Conservation (phyloP, 2,797 vertebrate genomes). For the Tapera naevia region DNA sequence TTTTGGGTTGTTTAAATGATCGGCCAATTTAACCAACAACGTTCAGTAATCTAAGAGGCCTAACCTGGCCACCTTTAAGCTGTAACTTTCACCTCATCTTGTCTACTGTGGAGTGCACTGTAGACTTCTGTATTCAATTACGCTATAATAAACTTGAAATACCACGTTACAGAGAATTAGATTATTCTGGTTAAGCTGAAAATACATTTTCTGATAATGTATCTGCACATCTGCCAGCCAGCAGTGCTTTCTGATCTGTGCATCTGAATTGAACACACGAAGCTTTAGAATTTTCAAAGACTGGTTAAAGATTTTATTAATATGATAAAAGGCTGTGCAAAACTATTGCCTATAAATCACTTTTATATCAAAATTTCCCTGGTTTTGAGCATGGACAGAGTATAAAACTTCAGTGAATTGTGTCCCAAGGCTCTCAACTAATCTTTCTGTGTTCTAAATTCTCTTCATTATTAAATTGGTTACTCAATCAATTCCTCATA, state of each 20-base stretch:
- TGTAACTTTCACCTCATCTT: background rate
- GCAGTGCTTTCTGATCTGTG: constrained; percentile 4
- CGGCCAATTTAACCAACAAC: background rate
- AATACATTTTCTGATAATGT: constrained; percentile 66
- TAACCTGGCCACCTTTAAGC: background rate
- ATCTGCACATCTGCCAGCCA: constrained; percentile 57
- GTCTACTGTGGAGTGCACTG: background rate
- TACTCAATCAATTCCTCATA: constrained; percentile 60
- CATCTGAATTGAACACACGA: background rate
- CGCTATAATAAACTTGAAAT: constrained; percentile 43
- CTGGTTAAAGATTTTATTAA: constrained; percentile 66
- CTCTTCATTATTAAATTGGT: constrained; percentile 67
- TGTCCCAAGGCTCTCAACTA: constrained; percentile 49
- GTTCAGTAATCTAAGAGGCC: background rate
- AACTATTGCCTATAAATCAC: constrained; percentile 68
- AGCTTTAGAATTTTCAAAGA: constrained; percentile 52
- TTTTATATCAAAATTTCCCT: constrained; percentile 28
- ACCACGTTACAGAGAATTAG: constrained; percentile 43
- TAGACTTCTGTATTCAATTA: constrained; percentile 20
- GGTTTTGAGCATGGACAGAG: constrained; percentile 26
- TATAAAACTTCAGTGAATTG: constrained; percentile 40
- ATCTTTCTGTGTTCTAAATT: constrained; percentile 63
- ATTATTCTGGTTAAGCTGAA: constrained; percentile 47
- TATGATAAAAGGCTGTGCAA: constrained; percentile 50
- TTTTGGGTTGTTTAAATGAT: background rate